Percentiles rank a stretch among this genome's conserved stretches.
These are phyloP conservation scores for Pteronotus mesoamericanus DNA, from an alignment of 2,797 vertebrate species.

Conservation along the genomic window DNA sequence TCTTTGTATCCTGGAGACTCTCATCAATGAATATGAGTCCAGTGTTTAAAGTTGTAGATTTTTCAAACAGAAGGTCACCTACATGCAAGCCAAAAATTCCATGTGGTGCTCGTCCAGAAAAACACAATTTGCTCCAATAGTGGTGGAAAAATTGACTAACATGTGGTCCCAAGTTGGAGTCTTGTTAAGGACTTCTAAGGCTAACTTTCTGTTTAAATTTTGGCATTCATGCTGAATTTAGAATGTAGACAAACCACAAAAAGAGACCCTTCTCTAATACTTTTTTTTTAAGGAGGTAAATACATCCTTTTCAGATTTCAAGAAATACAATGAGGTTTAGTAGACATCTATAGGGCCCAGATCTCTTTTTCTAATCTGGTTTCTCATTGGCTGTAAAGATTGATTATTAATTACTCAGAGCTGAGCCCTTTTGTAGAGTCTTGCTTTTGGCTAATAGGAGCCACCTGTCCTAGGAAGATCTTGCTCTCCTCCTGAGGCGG, in stretches of 20 bases:
- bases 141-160: conserved; percentile 9
- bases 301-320: background rate
- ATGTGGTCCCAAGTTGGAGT: background rate
- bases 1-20: background rate
- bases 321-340: background rate
- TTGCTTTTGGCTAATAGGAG: background rate
- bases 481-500: background rate
- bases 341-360: background rate
- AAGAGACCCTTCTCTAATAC: background rate
- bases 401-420: background rate
- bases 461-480: background rate
- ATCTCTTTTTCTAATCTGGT: background rate
- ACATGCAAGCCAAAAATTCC: conserved; percentile 40
- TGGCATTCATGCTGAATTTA: background rate
- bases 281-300: background rate
- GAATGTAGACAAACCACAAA: conserved; percentile 1
- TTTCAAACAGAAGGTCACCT: conserved; percentile 33
- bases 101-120: background rate
- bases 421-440: background rate
- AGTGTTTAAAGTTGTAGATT: background rate
- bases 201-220: conserved; percentile 13
- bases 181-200: conserved; percentile 24
- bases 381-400: background rate
- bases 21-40: background rate
- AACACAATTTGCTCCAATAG: background rate